Percentiles rank a stretch among this genome's conserved stretches.
Conservation (phyloP, 2,113 vertebrate genomes). For the Arenaria interpres region DNA sequence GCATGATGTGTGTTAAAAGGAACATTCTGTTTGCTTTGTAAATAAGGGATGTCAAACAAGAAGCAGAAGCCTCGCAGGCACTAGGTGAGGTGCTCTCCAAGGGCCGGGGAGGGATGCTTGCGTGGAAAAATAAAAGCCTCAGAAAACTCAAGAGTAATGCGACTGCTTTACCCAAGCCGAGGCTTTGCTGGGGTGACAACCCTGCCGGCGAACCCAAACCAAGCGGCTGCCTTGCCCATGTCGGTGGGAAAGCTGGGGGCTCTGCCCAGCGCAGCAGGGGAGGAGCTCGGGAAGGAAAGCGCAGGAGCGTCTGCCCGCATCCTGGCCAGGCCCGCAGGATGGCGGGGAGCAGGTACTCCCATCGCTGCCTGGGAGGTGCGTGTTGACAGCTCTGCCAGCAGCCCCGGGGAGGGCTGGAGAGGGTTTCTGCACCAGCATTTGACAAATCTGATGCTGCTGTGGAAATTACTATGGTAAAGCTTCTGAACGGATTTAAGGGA, state of each 20-base stretch:
- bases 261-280: conserved; percentile 42
- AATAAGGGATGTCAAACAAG: conserved; percentile 82
- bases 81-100: conserved; percentile 71
- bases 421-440: not conserved
- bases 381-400: not conserved
- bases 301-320: not conserved
- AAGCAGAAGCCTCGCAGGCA: conserved; percentile 76
- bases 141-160: conserved; percentile 17
- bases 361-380: fast-evolving
- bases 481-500: not conserved
- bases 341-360: not conserved
- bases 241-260: conserved; percentile 36
- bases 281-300: conserved; percentile 42
- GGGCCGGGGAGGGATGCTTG: not conserved
- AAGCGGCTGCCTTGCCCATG: conserved; percentile 48
- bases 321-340: not conserved
- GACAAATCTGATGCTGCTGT: not conserved
- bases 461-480: conserved; percentile 1
- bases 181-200: conserved; percentile 55
- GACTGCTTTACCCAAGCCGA: conserved; percentile 2
- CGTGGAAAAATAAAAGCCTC: conserved; percentile 3
- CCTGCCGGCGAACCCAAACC: not conserved
- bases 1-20: conserved; percentile 83
- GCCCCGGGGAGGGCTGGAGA: not conserved
- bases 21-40: conserved; percentile 85